phyloP scores from a whole-genome alignment of 2,113 vertebrate genomes.

The Strix aluco region DNA sequence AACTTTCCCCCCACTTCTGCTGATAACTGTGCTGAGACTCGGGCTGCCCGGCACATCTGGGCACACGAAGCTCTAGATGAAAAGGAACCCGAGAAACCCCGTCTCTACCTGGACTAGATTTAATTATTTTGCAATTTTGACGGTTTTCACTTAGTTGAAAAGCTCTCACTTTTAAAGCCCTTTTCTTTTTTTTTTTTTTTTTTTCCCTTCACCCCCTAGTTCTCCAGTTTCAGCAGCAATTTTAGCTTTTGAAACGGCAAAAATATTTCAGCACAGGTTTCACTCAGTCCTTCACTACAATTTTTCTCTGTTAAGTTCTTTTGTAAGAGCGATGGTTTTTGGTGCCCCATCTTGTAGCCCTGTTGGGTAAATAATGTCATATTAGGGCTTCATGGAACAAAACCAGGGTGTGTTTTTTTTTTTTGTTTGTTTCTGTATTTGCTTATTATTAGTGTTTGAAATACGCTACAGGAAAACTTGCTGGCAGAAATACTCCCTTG shows the following conservation, averaged over 20 bases:
- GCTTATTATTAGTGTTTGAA: background rate
- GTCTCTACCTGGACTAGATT: background rate
- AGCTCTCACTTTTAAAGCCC: background rate
- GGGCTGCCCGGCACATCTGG: background rate
- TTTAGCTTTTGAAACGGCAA: background rate
- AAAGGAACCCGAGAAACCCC: background rate
- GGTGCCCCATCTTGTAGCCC: background rate
- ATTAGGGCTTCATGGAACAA: background rate
- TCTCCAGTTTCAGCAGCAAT: background rate
- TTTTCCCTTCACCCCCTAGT: background rate
- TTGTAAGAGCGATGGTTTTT: background rate
- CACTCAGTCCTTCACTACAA: background rate
- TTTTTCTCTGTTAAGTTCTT: background rate
- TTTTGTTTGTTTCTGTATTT: background rate
- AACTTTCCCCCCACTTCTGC: background rate
- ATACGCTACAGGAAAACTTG: fast-evolving
- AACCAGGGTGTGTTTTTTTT: background rate
- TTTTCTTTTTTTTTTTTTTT: background rate
- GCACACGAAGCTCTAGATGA: background rate
- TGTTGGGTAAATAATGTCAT: background rate
- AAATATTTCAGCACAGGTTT: background rate
- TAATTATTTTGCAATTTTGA: background rate
- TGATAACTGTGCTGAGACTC: background rate
- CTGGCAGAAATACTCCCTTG: background rate
- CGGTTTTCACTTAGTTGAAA: background rate